Conservation (phyloP, 2,888 invertebrate genomes). For the Desoria tigrina region DNA sequence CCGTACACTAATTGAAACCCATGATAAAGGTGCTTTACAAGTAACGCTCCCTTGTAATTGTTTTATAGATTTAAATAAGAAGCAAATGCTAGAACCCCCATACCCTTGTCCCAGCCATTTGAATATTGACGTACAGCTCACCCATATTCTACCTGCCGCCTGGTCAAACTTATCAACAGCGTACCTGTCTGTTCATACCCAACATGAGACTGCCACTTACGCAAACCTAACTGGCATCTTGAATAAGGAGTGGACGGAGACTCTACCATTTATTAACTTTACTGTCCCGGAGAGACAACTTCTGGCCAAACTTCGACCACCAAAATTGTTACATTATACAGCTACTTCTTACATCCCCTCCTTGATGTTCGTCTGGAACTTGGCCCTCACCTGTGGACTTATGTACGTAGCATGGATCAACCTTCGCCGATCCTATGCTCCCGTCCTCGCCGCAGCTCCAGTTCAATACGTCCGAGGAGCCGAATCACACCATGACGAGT, state of each 20-base stretch:
- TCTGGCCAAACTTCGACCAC: background rate
- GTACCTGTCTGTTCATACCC: slow-evolving; percentile 12
- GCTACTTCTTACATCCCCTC: background rate
- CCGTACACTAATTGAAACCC: background rate
- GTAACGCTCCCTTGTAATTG: slow-evolving; percentile 7
- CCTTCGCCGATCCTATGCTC: background rate
- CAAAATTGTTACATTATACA: slow-evolving; percentile 10
- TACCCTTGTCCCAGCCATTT: slow-evolving; percentile 22
- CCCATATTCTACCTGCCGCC: slow-evolving; percentile 19
- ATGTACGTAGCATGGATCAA: slow-evolving; percentile 9
- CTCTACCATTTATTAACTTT: slow-evolving; percentile 8
- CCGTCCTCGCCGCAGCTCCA: background rate
- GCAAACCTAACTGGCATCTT: slow-evolving; percentile 22
- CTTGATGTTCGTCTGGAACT: slow-evolving; percentile 18
- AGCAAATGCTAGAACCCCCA: slow-evolving; percentile 9
- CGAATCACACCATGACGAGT: background rate
- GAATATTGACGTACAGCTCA: background rate
- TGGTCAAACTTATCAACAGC: slow-evolving; percentile 6
- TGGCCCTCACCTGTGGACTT: background rate
- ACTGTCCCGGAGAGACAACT: slow-evolving; percentile 6
- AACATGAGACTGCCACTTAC: slow-evolving; percentile 19
- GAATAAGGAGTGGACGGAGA: slow-evolving; percentile 17
- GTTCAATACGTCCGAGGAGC: background rate
- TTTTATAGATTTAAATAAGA: background rate
- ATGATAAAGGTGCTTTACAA: slow-evolving; percentile 4